Evolutionary conservation across 2,797 vertebrate species (phyloP).

Genomic region (Acrossocheilus wenchowensis): DNA sequence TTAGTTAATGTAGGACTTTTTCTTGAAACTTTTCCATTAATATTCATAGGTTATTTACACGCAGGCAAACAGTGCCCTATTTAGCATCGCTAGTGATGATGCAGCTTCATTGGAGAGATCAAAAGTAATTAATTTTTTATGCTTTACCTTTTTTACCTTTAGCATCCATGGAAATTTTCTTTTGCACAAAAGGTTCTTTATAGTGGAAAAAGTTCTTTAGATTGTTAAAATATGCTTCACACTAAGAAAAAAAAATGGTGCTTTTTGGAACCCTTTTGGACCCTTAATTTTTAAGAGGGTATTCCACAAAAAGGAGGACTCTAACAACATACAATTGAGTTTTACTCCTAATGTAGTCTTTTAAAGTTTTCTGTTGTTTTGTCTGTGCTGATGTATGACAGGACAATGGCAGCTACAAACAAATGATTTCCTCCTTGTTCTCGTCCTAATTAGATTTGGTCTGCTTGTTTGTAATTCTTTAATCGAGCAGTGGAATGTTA

Average conservation of each 20-base stretch:
- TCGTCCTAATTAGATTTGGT: background rate
- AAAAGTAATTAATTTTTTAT: background rate
- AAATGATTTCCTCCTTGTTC: background rate
- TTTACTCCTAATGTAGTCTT: background rate
- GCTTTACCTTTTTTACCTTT: background rate
- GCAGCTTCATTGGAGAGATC: slow-evolving; percentile 43
- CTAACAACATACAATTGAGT: background rate
- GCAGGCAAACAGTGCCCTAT: slow-evolving; percentile 35
- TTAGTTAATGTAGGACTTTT: background rate
- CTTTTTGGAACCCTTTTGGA: no score
- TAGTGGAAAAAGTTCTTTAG: background rate
- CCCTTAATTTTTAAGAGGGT: no score
- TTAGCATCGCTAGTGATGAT: slow-evolving; percentile 36
- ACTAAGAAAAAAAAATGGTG: no score
- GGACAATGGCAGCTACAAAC: background rate
- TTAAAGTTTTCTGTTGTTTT: background rate
- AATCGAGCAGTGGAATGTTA: background rate
- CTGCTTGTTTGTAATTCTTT: slow-evolving; percentile 20
- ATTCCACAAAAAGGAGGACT: no score
- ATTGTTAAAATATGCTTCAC: no score
- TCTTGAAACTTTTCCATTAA: slow-evolving; percentile 21
- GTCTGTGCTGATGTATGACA: background rate
- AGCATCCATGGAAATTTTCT: background rate
- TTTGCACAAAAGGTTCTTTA: background rate
- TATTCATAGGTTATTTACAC: slow-evolving; percentile 41